Conservation (phyloP, 2,888 invertebrate genomes). For the Lasioglossum figueresi region DNA sequence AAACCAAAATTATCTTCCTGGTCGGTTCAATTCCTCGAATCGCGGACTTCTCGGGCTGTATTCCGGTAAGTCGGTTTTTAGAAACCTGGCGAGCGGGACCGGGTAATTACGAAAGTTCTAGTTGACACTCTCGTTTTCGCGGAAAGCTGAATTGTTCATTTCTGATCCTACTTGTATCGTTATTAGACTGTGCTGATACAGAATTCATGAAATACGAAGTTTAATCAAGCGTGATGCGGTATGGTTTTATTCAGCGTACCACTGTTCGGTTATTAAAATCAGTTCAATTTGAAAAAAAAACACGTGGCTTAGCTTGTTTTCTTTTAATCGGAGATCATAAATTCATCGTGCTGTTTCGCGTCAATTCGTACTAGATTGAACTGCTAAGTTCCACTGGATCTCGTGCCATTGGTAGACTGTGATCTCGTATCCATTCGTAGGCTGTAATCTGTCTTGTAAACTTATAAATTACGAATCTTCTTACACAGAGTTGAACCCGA, state of each 20-base stretch:
- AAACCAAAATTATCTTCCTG: slow-evolving; percentile 18
- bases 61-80: slow-evolving; percentile 3
- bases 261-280: background rate
- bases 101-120: background rate
- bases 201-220: background rate
- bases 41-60: background rate
- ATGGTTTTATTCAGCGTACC: background rate
- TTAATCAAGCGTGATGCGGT: background rate
- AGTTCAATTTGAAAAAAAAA: background rate
- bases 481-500: background rate
- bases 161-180: background rate
- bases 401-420: background rate
- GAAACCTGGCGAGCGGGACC: background rate
- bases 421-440: background rate
- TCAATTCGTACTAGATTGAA: background rate
- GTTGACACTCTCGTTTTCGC: background rate
- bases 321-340: background rate
- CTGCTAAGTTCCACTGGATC: background rate
- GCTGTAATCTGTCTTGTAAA: too few species aligned
- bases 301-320: background rate
- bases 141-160: background rate
- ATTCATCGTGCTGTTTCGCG: background rate
- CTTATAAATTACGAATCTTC: too few species aligned
- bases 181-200: background rate
- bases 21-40: background rate